Evolutionary conservation across 2,113 vertebrate genomes (phyloP).

Genomic region (Trogon surrucura): DNA sequence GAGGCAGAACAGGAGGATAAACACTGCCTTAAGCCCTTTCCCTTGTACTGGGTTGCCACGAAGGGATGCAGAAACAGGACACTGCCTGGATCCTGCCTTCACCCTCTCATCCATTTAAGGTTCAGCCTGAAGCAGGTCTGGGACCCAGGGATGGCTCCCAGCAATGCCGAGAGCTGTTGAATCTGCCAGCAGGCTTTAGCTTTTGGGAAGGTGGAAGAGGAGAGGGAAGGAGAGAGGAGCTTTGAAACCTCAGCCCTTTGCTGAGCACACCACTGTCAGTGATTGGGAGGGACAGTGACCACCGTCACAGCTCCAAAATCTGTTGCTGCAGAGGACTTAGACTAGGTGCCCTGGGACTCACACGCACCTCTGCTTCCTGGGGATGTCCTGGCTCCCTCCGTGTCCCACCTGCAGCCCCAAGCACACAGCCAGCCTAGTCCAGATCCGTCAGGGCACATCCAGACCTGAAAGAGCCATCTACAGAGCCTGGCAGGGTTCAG

Average conservation of each 20-base stretch:
- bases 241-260: background rate
- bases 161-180: background rate
- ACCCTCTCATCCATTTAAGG: background rate
- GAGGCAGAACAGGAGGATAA: constrained; percentile 2
- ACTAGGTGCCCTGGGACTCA: background rate
- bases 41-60: background rate
- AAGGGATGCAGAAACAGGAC: background rate
- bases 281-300: background rate
- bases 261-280: background rate
- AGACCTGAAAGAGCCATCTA: background rate
- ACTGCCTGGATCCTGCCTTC: background rate
- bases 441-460: background rate
- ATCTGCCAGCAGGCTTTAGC: background rate
- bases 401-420: background rate
- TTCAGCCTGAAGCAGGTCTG: background rate
- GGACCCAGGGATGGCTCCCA: background rate
- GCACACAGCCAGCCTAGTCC: background rate
- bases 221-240: background rate
- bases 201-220: background rate
- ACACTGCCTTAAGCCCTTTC: background rate
- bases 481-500: background rate
- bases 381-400: fast-evolving
- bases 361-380: background rate
- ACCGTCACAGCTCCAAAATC: background rate
- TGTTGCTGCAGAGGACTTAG: background rate